Base-by-base conservation (phyloP, 2,888 invertebrate genomes). In the Pollenia amentaria region DNA sequence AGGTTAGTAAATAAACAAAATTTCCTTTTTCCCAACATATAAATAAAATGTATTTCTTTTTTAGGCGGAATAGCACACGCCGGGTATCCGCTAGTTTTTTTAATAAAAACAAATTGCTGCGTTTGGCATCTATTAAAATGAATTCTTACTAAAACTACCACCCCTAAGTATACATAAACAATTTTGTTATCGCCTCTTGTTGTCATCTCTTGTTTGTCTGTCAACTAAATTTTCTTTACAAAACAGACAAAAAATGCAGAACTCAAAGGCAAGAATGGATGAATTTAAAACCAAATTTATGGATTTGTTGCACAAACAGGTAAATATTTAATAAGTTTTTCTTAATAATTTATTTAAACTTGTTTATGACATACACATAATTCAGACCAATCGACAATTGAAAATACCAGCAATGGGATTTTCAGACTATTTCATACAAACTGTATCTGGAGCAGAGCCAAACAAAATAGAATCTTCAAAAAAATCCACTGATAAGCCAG, bases 341-440 rank as follows among this genome's bases (percentile, higher is more conserved):
- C n/a, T 69, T 38, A 8, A 42, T n/a, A 29, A 65, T 7, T 16
- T 44, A 40, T 0, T 42, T 44, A 55, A 46, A 6, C 29, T 29
- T 29, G 29, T 29, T 29, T 6, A 29, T 29, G 4, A 29, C 29
- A 29, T 6, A 3, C 29, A 29, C 29, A 29, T 6, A 3, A 29
- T 29, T 29, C 79, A 92, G 92, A 91, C 91, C 67, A 92, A 92
- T 89, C 91, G 93, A 40, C 92, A 93, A 89, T 89, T 93, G 86
- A 93, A 93, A 92, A 93, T 93, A 81, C 93, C 93, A 88, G 91
- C 93, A 29, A 93, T 93, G 93, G 93, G 93, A 40, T 93, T 93
- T 90, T 93, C 93, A 21, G 93, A 93, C 88, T 93, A 93, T 83
- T 93, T 93, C 85, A 92, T 93, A 83, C 93, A 93, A 89, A 92